These are phyloP conservation scores for Sesamia nonagrioides DNA, from an alignment of 1,140 invertebrate genomes.

Conservation along the genomic window DNA sequence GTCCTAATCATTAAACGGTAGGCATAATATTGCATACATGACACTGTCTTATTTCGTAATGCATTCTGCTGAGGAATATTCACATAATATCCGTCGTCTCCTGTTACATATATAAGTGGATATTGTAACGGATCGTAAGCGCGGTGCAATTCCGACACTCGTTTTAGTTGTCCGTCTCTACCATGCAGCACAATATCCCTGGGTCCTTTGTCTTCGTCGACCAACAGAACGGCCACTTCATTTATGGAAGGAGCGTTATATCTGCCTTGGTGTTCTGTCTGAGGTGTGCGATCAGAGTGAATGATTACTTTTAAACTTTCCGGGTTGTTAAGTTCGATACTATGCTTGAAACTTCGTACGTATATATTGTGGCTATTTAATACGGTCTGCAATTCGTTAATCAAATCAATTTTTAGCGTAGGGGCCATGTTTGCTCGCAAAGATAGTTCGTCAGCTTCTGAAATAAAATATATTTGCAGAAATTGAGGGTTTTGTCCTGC, in stretches of 20 bases:
- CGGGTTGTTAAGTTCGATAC: no score
- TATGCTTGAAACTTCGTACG: no score
- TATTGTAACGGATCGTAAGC: constrained; percentile 71
- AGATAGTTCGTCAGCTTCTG: no score
- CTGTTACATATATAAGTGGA: neutral
- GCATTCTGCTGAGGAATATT: constrained; percentile 61
- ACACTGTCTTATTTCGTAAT: constrained; percentile 61
- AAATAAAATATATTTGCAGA: no score
- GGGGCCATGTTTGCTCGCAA: no score
- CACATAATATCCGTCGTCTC: constrained; percentile 61
- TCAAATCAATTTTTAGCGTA: no score
- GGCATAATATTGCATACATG: constrained; percentile 63
- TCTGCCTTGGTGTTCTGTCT: constrained; percentile 60
- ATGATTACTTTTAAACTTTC: no score
- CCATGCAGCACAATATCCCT: constrained; percentile 60
- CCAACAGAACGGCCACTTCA: constrained; percentile 71
- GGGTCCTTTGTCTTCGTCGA: constrained; percentile 53
- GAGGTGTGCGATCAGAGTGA: no score
- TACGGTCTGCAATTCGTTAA: no score
- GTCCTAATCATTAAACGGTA: constrained; percentile 62
- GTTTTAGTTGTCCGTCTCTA: constrained; percentile 60
- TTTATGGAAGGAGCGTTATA: constrained; percentile 71
- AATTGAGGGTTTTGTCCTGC: no score
- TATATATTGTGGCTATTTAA: no score
- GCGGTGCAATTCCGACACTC: constrained; percentile 65